These are phyloP conservation scores for Sericinus montela DNA, from an alignment of 2,888 invertebrate genomes.

Conservation along the genomic window DNA sequence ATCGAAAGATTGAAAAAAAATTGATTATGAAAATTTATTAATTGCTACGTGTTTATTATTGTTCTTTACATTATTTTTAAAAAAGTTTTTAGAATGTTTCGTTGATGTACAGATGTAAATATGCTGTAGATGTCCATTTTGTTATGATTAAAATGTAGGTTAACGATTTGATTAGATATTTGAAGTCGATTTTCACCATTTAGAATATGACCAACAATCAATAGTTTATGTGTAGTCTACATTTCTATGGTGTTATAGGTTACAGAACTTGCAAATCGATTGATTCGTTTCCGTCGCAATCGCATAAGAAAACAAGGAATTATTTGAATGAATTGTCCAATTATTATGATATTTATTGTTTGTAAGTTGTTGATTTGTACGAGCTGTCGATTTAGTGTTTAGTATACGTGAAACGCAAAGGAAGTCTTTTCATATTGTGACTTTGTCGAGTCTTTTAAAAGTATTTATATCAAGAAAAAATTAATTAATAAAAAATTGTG, in stretches of 20 bases:
- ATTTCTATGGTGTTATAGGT: constrained; percentile 23
- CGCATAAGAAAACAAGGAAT: constrained; percentile 50
- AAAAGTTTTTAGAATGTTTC: constrained; percentile 66
- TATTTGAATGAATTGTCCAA: constrained; percentile 71
- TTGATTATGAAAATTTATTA: constrained; percentile 62
- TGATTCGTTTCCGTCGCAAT: constrained; percentile 41
- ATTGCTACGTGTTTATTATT: constrained; percentile 66
- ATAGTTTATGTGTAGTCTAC: constrained; percentile 18
- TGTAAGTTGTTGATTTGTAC: constrained; percentile 73
- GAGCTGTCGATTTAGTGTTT: constrained; percentile 61
- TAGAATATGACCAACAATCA: constrained; percentile 6
- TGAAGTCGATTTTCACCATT: not conserved
- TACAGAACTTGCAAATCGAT: constrained; percentile 26
- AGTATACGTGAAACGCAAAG: constrained; percentile 62
- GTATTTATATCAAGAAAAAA: constrained; percentile 69
- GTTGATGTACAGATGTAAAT: constrained; percentile 77
- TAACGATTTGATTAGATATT: constrained; percentile 16
- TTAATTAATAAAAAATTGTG: constrained; percentile 67
- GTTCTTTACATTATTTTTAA: constrained; percentile 68
- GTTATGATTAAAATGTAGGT: constrained; percentile 42
- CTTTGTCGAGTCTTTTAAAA: constrained; percentile 75
- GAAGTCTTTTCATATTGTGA: constrained; percentile 74
- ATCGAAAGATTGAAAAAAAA: constrained; percentile 43
- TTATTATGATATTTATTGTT: constrained; percentile 70
- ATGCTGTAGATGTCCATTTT: constrained; percentile 53